A percentile compares a stretch with the other conserved stretches of the same genome.
These are phyloP conservation scores for Piezodorus guildinii DNA, from an alignment of 1,140 invertebrate species.

Conservation along the genomic window DNA sequence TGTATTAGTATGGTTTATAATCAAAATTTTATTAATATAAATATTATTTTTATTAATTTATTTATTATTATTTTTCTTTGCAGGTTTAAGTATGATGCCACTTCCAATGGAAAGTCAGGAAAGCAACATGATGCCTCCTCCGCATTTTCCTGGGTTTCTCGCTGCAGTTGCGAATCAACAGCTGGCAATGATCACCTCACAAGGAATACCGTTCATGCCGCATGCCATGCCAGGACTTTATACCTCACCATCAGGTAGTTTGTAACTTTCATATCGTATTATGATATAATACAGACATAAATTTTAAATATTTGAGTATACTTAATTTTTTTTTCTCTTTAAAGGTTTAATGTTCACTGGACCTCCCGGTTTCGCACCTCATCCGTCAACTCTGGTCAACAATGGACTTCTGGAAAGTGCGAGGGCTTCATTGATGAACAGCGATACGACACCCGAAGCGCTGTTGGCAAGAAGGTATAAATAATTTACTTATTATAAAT, in stretches of 20 bases:
- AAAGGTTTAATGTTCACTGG: conserved; percentile 33
- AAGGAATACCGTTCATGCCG: conserved; percentile 33
- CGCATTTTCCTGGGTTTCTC: conserved; percentile 27
- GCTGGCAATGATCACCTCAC: conserved; percentile 34
- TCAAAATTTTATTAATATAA: too few relatives aligned
- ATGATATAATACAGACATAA: neutral
- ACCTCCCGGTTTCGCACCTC: conserved; percentile 31
- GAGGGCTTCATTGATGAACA: conserved; percentile 33
- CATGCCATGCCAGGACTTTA: conserved; percentile 33
- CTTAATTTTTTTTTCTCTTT: conserved; percentile 1
- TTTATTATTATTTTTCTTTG: conserved; percentile 17
- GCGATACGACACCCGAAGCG: conserved; percentile 41
- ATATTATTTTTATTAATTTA: neutral
- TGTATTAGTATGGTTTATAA: neutral
- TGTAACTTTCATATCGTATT: neutral
- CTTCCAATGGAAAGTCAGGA: conserved; percentile 23
- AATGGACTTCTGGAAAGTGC: conserved; percentile 37
- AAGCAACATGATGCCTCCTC: conserved; percentile 25
- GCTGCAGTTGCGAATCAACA: conserved; percentile 32
- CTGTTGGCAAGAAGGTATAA: conserved; percentile 35
- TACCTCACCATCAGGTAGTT: conserved; percentile 31
- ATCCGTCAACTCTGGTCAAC: conserved; percentile 39
- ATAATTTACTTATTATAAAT: conserved; percentile 20
- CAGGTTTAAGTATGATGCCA: conserved; percentile 25
- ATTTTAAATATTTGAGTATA: too few relatives aligned